Evolutionary conservation across 1,140 invertebrate species (phyloP).

Genomic region (Mamestra configurata): DNA sequence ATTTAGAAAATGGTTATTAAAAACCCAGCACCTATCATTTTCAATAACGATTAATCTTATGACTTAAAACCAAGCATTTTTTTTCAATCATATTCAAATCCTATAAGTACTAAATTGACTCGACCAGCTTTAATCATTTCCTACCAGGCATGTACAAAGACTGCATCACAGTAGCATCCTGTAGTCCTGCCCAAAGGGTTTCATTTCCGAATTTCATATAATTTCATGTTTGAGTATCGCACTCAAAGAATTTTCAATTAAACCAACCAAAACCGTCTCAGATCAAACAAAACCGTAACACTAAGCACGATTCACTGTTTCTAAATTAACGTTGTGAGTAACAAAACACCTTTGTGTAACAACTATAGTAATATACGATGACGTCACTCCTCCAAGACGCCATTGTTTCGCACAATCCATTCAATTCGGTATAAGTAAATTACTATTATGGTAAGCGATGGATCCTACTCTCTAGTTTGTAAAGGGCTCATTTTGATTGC

Average conservation of each 20-base stretch:
- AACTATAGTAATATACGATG: constrained; percentile 31
- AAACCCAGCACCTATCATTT: too few species aligned
- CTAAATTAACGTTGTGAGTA: constrained; percentile 42
- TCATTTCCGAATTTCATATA: too few species aligned
- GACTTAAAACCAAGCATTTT: too few species aligned
- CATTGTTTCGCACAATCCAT: constrained; percentile 52
- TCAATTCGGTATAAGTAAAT: constrained; percentile 46
- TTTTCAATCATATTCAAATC: too few species aligned
- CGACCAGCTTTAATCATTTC: too few species aligned
- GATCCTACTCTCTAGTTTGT: constrained; percentile 37
- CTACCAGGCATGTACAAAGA: too few species aligned
- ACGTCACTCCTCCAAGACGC: constrained; percentile 24
- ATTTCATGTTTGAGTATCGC: too few species aligned
- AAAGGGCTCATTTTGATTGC: constrained; percentile 72
- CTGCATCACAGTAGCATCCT: too few species aligned
- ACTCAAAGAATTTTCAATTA: neutral
- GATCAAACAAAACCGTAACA: constrained; percentile 15
- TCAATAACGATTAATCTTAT: too few species aligned
- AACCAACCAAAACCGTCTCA: neutral
- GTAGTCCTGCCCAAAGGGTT: too few species aligned
- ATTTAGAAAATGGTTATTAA: too few species aligned
- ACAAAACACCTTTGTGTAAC: constrained; percentile 37
- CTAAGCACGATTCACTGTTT: constrained; percentile 41
- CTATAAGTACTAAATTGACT: too few species aligned
- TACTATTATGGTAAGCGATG: constrained; percentile 57